Conservation (phyloP, 2,888 invertebrate genomes). For the Myopa tessellatipennis region DNA sequence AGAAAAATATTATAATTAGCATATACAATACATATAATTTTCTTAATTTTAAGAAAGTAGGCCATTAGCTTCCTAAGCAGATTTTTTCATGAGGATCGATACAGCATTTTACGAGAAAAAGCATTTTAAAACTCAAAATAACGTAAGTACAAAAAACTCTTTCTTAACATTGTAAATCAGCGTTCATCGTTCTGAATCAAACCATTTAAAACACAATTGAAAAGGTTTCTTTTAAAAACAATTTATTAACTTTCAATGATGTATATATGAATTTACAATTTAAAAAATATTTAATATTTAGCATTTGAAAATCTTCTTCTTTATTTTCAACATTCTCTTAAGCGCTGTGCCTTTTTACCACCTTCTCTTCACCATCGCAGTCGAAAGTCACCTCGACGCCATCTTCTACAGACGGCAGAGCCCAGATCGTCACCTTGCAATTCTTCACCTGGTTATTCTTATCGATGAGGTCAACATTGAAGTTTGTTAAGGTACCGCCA, state of each 20-base stretch:
- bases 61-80: no score
- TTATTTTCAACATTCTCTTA: background rate
- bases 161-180: no score
- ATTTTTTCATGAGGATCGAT: no score
- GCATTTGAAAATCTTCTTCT: background rate
- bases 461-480: constrained; percentile 49
- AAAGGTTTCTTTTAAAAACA: no score
- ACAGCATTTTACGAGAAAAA: no score
- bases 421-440: constrained; percentile 53
- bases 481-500: constrained; percentile 46
- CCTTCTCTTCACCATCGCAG: constrained; percentile 48
- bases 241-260: background rate
- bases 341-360: constrained; percentile 45
- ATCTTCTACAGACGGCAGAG: constrained; percentile 52
- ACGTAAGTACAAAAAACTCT: no score
- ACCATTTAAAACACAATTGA: no score
- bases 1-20: no score
- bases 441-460: constrained; percentile 43
- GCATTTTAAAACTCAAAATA: no score
- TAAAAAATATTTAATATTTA: background rate
- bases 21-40: no score
- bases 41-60: no score
- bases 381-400: constrained; percentile 51
- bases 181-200: no score
- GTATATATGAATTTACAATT: background rate